These are phyloP conservation scores for Psittacus erithacus DNA, from an alignment of 2,113 vertebrate genomes.

Conservation along the genomic window DNA sequence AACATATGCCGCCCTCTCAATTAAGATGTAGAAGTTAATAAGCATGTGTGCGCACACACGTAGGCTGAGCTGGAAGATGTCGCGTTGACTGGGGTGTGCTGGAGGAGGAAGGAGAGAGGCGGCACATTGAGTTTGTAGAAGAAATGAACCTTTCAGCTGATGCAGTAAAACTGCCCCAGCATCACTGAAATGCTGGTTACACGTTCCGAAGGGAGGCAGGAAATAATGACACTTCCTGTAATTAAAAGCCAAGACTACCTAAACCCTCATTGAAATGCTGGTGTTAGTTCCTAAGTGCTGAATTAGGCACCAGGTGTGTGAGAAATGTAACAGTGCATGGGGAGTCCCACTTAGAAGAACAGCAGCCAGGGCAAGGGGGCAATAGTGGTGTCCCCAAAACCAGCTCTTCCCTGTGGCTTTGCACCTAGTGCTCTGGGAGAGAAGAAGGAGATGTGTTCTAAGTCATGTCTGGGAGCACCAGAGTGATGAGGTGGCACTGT, in stretches of 20 bases:
- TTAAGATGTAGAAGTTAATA: not conserved
- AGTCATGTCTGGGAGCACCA: not conserved
- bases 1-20: accelerated
- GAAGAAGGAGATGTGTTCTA: not conserved
- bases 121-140: not conserved
- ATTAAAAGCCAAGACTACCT: not conserved
- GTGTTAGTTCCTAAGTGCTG: not conserved
- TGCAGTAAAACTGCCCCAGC: not conserved
- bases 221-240: not conserved
- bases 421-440: not conserved
- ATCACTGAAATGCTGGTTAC: accelerated
- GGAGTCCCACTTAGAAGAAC: not conserved
- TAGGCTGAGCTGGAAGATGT: not conserved
- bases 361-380: not conserved
- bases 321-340: not conserved
- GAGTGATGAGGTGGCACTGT: accelerated
- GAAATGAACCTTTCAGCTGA: not conserved
- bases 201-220: not conserved
- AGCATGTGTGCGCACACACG: accelerated
- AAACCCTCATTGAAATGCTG: not conserved
- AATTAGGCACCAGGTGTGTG: not conserved
- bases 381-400: accelerated
- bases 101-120: not conserved
- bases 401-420: not conserved
- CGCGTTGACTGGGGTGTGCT: accelerated